Evolutionary conservation across 92 coral and sea anemone species (phyloP).

Genomic region (Zoanthus solanderi): DNA sequence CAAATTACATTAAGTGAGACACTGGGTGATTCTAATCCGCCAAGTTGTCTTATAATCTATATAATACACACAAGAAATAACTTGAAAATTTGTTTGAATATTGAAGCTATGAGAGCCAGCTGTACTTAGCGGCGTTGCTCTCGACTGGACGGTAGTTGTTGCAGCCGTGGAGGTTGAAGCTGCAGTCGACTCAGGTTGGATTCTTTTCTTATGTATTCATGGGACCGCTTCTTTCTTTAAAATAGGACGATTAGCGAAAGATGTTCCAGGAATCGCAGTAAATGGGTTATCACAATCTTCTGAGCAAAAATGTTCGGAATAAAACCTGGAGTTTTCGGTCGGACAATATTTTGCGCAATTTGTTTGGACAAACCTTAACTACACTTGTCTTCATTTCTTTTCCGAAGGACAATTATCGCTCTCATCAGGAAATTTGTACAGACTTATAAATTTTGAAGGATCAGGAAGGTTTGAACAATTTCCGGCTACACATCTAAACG

Average conservation of each 20-base stretch:
- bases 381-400: slow-evolving; percentile 21
- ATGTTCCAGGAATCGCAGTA: slow-evolving; percentile 40
- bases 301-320: slow-evolving; percentile 52
- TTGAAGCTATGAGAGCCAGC: no score
- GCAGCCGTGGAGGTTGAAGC: neutral
- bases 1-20: no score
- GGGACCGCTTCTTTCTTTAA: slow-evolving; percentile 51
- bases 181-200: neutral
- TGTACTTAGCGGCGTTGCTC: neutral
- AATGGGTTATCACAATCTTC: slow-evolving; percentile 50
- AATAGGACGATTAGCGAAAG: neutral
- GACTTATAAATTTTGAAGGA: no score
- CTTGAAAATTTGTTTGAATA: no score
- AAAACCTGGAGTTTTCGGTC: slow-evolving; percentile 42
- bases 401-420: no score
- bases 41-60: no score
- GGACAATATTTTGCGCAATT: slow-evolving; percentile 53
- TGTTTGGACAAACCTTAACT: slow-evolving; percentile 39
- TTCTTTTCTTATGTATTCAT: slow-evolving; percentile 3
- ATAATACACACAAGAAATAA: no score
- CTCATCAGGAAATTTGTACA: no score
- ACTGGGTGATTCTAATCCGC: no score
- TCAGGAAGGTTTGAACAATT: no score
- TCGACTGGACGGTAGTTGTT: neutral
- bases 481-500: no score